Evolutionary conservation across 1,140 invertebrate genomes (phyloP).

Genomic region (Formica selysi): DNA sequence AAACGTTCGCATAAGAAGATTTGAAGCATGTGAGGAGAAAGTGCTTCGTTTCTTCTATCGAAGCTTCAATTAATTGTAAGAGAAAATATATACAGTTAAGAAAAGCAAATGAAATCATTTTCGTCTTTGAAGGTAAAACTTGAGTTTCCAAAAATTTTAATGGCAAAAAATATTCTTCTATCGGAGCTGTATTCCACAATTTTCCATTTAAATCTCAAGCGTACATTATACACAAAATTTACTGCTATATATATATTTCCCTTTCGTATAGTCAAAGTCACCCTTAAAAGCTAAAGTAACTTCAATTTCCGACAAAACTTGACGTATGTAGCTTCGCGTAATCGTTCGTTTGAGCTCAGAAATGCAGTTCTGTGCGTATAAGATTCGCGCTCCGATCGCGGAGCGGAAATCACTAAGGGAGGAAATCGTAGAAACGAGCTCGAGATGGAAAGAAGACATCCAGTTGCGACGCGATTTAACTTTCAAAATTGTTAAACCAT

Average conservation of each 20-base stretch:
- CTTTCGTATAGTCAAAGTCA: background rate
- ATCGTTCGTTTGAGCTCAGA: conserved; percentile 14
- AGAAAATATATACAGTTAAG: background rate
- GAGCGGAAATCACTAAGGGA: conserved; percentile 9
- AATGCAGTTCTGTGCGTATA: background rate
- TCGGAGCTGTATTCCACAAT: background rate
- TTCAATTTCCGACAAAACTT: background rate
- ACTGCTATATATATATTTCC: background rate
- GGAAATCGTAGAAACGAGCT: background rate
- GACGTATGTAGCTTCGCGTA: background rate
- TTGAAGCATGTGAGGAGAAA: background rate
- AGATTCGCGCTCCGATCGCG: background rate
- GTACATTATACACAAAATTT: background rate
- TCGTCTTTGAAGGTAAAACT: background rate
- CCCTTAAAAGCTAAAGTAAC: background rate
- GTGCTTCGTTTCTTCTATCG: background rate
- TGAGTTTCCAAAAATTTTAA: background rate
- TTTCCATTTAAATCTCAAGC: background rate
- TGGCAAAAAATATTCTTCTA: background rate
- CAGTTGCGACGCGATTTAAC: background rate
- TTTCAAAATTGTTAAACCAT: conserved; percentile 52
- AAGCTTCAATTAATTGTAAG: background rate
- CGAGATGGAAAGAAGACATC: background rate
- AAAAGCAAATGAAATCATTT: background rate
- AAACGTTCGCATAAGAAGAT: background rate